Evolutionary conservation across 1,140 invertebrate genomes (phyloP), one percentile per base, ranked within the genome.

Genomic region (Drosophila albomicans): DNA sequence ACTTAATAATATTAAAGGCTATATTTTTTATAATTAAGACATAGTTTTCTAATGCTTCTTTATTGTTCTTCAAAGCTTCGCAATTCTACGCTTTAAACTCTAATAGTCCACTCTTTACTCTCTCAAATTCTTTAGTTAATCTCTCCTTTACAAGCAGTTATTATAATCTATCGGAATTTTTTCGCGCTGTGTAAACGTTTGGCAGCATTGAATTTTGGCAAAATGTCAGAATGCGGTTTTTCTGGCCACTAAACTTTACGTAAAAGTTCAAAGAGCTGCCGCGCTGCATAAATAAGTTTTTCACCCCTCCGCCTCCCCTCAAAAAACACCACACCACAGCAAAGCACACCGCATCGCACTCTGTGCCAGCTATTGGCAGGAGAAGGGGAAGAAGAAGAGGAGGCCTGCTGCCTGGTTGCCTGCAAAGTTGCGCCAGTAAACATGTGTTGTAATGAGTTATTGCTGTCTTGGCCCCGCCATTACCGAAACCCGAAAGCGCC

Each of bases 401-500:
- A 46, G 68, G 35, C 38, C 3, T 49, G 49, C 6, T 48, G 79
- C 56, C 54, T 78, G 71, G 49, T 6, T 48, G 76, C 61, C 63
- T 75, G 75, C 56, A 84, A 89, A 90, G 86, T 89, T 81, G 69
- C 75, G 54, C 75, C 52, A 67, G 72, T 84, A 81, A 89, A 81
- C 81, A 85, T 89, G 72, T 89, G 85, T 79, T 89, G 86, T 87
- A 89, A 86, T 89, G 85, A 89, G 78, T 89, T 86, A 89, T 90
- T 72, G 72, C 57, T 84, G 81, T 75, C 81, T 85, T 71, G 57
- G 63, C 51, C 16, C 57, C 46, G 13, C 58, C 38, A 20, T 45
- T 62, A 43, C 48, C 35, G 45, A 32, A 25, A 11, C 30, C 63
- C 11, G 20, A 32, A 5, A 32, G 32, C 32, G 32, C 32, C 32